Evolutionary conservation across 2,113 vertebrate genomes (phyloP).

Genomic region (Antigone vipio): DNA sequence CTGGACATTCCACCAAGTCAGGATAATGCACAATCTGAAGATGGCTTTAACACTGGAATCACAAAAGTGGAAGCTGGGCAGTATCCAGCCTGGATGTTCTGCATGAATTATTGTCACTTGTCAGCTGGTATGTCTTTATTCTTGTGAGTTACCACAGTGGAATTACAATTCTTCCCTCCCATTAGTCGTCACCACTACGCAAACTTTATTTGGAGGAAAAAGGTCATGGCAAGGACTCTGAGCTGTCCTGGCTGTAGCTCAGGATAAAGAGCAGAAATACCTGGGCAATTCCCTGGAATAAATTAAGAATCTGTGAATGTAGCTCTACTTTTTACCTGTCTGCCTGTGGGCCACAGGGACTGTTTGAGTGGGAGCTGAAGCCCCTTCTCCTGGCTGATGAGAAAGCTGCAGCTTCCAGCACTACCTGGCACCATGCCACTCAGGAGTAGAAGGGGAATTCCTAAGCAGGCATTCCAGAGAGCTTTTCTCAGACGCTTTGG

Average conservation of each 20-base stretch:
- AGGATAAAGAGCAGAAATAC: background rate
- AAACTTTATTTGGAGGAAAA: conserved; percentile 25
- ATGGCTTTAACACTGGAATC: conserved; percentile 11
- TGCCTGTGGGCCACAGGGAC: background rate
- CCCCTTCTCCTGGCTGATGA: background rate
- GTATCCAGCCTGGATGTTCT: background rate
- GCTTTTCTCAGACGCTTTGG: background rate
- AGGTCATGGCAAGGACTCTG: conserved; percentile 39
- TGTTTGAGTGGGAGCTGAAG: background rate
- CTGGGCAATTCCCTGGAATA: background rate
- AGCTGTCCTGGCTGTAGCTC: background rate
- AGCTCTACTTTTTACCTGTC: background rate
- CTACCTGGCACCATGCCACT: conserved; percentile 13
- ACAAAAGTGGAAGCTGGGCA: background rate
- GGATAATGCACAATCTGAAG: conserved; percentile 8
- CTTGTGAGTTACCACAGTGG: background rate
- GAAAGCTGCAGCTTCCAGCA: conserved; percentile 12
- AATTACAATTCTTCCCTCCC: conserved; percentile 20
- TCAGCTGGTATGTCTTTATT: conserved; percentile 32
- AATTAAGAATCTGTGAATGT: background rate
- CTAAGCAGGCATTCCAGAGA: conserved; percentile 12
- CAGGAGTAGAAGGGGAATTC: conserved; percentile 60
- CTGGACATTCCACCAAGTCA: conserved; percentile 10
- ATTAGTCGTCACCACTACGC: background rate
- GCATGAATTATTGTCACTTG: conserved; percentile 37